These are phyloP conservation scores for Sarcophaga carnaria DNA, from an alignment of 2,888 invertebrate genomes.

Conservation along the genomic window DNA sequence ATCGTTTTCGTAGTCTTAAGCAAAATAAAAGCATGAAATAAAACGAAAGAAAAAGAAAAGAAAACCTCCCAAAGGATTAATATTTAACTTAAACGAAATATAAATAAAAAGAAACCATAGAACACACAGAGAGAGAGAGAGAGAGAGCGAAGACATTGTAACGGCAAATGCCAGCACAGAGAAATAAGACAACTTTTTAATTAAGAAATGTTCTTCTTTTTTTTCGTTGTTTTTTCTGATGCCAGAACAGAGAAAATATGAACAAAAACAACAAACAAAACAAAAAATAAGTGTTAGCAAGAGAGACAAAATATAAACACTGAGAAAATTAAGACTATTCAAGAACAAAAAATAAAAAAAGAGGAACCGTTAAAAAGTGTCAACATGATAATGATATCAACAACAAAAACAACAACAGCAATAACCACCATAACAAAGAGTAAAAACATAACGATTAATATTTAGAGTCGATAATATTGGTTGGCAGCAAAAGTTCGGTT, in stretches of 20 bases:
- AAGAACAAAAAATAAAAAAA: too few species aligned
- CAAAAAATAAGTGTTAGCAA: background rate
- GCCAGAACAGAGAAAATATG: background rate
- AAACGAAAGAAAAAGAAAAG: conserved; percentile 14
- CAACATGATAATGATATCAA: too few species aligned
- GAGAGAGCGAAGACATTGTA: background rate
- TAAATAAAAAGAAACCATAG: conserved; percentile 43
- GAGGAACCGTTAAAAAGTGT: too few species aligned
- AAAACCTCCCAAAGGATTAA: conserved; percentile 60
- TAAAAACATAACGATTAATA: too few species aligned
- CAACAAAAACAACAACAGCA: too few species aligned
- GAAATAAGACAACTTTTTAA: conserved; percentile 44
- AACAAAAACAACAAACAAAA: conserved; percentile 17
- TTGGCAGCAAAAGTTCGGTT: too few species aligned
- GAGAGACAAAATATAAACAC: conserved; percentile 7
- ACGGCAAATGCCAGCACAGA: too few species aligned
- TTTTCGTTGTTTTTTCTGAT: background rate
- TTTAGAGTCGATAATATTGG: too few species aligned
- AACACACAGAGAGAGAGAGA: background rate
- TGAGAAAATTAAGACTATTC: background rate
- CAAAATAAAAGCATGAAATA: background rate
- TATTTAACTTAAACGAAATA: conserved; percentile 56
- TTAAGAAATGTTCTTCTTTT: conserved; percentile 51
- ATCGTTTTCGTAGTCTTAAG: background rate
- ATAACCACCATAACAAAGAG: too few species aligned